A percentile compares a stretch with the other conserved stretches of the same genome.
Evolutionary conservation across 2,113 vertebrate species (phyloP).

Genomic region (Copsychus sechellarum): DNA sequence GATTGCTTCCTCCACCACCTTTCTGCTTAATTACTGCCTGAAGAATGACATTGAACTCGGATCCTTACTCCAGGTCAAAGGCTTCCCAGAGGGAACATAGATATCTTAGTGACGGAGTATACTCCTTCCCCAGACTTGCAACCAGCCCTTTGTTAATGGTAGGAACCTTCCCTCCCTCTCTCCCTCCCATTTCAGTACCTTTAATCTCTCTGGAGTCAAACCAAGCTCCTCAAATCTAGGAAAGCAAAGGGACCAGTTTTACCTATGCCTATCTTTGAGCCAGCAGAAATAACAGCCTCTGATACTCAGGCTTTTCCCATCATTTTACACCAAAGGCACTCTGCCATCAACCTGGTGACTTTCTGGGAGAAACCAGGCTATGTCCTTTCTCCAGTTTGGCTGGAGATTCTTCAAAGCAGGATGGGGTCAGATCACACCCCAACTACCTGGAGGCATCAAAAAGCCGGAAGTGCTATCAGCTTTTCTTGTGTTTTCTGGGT

Average conservation of each 20-base stretch:
- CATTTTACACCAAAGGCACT: not conserved
- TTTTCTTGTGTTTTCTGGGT: not conserved
- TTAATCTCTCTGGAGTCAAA: not conserved
- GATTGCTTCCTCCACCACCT: not conserved
- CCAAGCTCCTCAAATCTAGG: not conserved
- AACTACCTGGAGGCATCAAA: not conserved
- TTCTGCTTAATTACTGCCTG: not conserved
- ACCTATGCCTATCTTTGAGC: not conserved
- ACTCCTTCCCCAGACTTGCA: not conserved
- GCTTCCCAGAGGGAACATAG: not conserved
- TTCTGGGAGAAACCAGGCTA: not conserved
- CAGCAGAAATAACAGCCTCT: not conserved
- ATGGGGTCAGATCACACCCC: not conserved
- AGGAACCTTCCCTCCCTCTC: not conserved
- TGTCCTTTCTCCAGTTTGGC: not conserved
- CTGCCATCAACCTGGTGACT: not conserved
- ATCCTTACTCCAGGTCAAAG: not conserved
- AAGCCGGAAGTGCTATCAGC: not conserved
- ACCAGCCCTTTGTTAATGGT: not conserved
- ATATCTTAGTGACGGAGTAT: not conserved
- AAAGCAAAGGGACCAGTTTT: not conserved
- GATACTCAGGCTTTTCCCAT: not conserved
- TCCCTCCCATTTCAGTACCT: not conserved
- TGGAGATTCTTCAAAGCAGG: not conserved
- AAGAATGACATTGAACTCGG: not conserved